phyloP scores from a whole-genome alignment of 1,140 invertebrate species.

The Nylanderia fulva region DNA sequence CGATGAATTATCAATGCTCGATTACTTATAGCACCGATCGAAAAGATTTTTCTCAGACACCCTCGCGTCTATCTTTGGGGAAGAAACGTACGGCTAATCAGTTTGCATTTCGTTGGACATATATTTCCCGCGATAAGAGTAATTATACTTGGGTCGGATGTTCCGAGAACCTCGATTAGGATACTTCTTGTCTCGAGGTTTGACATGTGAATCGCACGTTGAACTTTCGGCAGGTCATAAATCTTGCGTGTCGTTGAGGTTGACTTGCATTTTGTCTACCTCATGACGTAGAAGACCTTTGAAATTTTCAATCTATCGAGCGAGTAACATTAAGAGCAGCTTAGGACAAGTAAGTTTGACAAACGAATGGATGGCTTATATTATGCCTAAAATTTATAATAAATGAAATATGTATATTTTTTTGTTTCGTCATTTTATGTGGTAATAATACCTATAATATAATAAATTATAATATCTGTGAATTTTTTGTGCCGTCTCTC shows the following conservation, averaged over 20 bases:
- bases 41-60: neutral
- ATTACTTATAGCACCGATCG: neutral
- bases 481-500: neutral
- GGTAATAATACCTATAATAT: neutral
- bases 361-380: conserved; percentile 23
- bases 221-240: conserved; percentile 48
- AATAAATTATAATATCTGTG: too few species aligned
- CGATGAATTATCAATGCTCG: conserved; percentile 16
- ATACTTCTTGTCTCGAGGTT: conserved; percentile 33
- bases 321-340: conserved; percentile 34
- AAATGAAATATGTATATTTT: conserved; percentile 23
- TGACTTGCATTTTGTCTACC: conserved; percentile 56
- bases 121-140: conserved; percentile 10
- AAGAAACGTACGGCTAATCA: neutral
- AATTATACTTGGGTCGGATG: conserved; percentile 13
- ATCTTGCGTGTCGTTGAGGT: conserved; percentile 29
- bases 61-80: neutral
- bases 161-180: conserved; percentile 12
- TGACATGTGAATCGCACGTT: neutral
- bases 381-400: conserved; percentile 27
- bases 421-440: conserved; percentile 14
- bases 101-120: neutral
- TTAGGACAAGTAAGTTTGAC: conserved; percentile 33
- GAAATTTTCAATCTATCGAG: conserved; percentile 43
- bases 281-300: conserved; percentile 10